Percentiles rank a stretch among this genome's conserved stretches.
phyloP scores from a whole-genome alignment of 2,888 invertebrate species.

The Phalera bucephala region DNA sequence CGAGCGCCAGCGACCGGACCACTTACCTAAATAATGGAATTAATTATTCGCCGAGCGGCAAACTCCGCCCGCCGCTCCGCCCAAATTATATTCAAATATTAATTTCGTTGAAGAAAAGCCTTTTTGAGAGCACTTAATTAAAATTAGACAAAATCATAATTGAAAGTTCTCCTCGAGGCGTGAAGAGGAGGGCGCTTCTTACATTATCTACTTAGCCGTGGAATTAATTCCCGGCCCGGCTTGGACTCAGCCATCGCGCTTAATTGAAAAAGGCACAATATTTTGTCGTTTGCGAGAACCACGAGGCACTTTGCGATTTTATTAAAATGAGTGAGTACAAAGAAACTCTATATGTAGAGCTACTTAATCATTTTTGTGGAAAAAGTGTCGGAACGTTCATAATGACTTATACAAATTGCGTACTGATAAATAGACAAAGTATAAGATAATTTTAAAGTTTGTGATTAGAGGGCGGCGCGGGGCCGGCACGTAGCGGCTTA shows the following conservation, averaged over 20 bases:
- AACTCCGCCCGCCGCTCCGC: constrained; percentile 81
- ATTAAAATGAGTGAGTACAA: constrained; percentile 19
- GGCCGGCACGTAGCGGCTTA: constrained; percentile 66
- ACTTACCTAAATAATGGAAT: constrained; percentile 76
- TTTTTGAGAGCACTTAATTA: constrained; percentile 83
- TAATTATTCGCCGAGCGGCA: constrained; percentile 81
- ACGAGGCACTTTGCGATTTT: constrained; percentile 27
- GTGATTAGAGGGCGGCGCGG: constrained; percentile 59
- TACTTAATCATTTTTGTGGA: no score
- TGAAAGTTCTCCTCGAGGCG: constrained; percentile 83
- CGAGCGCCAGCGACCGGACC: constrained; percentile 53
- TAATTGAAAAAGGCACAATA: constrained; percentile 70
- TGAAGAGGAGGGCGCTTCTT: constrained; percentile 71
- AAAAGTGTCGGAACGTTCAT: no score
- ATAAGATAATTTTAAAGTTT: constrained; percentile 75
- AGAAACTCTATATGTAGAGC: constrained; percentile 5
- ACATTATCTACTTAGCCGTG: constrained; percentile 79
- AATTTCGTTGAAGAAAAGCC: constrained; percentile 81
- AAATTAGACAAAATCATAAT: constrained; percentile 84
- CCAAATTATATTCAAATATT: constrained; percentile 84
- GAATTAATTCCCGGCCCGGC: constrained; percentile 72
- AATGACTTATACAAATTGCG: constrained; percentile 18
- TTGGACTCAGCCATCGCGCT: constrained; percentile 56
- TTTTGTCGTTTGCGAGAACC: constrained; percentile 46
- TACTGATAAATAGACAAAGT: constrained; percentile 31